Evolutionary conservation across 2,888 invertebrate species (phyloP), one percentile per base, ranked within the genome.

Genomic region (Eristalinus sepulchralis): DNA sequence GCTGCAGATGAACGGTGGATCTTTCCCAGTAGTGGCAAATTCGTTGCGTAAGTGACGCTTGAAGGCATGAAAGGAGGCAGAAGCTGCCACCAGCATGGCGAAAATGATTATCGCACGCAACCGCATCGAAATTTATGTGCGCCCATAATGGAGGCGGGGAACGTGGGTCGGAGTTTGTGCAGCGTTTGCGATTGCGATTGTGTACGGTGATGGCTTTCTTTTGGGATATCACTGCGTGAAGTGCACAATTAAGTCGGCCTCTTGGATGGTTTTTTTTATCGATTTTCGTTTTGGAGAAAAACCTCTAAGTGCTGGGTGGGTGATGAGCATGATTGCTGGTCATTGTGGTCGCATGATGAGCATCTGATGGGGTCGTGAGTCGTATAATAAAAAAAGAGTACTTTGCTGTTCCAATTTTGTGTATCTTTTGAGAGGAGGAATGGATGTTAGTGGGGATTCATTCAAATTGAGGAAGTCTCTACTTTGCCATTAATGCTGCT

Each of bases 41-140:
- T 36, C 64, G 17, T 76, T 76, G 47, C 66, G 66, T 76, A 76
- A 76, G 34, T 13, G 6, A 33, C 39, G 39, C 20, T 47, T 53
- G 13, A 5, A 27, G 20, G 55, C 34, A 36, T 17, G 24, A 20
- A 53, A 8, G 53, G 17, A n/a, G 22, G 47, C 13, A 59, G 67
- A 67, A 59, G 59, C 47, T 20, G 10, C 27, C 63, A 22, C 17
- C 10, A 17, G 39, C 68, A 47, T 53, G 57, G 39, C 59, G 17
- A 62, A 83, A 72, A 53, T 78, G 59, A 82, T 72, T 72, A 83
- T 78, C 57, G 20, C 78, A 72, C 72, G 72, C 83, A 78, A 83
- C 60, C 71, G 66, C 78, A 78, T 62, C 39, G 22, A 63, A 39
- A 72, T 72, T 55, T 78, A 72, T 57, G 33, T 63, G 17, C 34